Base-by-base conservation (phyloP, 2,888 invertebrate genomes). In the Ophraella communa region DNA sequence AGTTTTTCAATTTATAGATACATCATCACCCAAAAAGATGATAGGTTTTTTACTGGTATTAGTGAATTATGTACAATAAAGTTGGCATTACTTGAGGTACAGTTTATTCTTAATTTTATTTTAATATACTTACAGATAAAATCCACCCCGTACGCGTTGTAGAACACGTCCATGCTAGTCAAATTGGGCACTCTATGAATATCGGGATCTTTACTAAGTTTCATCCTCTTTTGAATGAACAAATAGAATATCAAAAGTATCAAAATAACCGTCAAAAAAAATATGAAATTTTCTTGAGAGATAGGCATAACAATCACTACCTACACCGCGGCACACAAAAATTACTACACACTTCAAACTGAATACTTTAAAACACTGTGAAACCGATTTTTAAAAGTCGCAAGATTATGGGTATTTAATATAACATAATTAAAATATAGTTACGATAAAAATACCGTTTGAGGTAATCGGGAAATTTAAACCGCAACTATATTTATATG, bases 201-300 rank as follows among this genome's bases (percentile, higher is more conserved):
- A 18, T 49, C 39, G 17, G 68, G 44, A 7, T 67, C 68, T 47
- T 69, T 68, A 7, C 59, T 65, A 3, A 66, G 7, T 44, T 68
- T 63, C 7, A 73, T 59, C 44, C 64, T 65, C 33, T 66, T 71
- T 67, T 75, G 75, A 42, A 73, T 69, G 51, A 69, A 71, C 11
- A 67, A 65, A 61, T 75, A 75, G 5, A 75, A 57, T 30, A 74
- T 45, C 49, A 74, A 68, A 60, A 75, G 60, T 5, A 70, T 49
- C 21, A 73, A 60, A 18, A 74, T 47, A 35, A 75, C 57, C 52
- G 69, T 65, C 24, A 73, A 54, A 55, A 73, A 71, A 14, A 74
- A 54, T 20, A 75, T 49, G 33, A 62, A 64, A 30, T 61, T 64
- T 51, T 73, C 73, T 20, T 67, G 42, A 3, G 68, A 59, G 5